phyloP scores from a whole-genome alignment of 2,113 vertebrate genomes.

The Serranochromis macrocephalus region DNA sequence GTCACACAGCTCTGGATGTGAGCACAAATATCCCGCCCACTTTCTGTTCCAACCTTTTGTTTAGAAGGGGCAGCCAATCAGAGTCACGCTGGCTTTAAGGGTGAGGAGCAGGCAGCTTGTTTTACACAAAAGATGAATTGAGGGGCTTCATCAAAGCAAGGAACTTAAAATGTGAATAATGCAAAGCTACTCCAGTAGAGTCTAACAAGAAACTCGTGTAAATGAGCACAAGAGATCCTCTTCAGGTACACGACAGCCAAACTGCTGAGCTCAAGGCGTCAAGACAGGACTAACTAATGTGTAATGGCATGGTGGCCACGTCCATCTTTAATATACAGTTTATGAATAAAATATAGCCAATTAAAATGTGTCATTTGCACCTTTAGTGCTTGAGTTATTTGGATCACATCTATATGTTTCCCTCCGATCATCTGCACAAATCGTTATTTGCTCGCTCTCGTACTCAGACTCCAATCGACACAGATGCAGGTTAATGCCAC shows the following conservation, averaged over 20 bases:
- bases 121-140: neutral
- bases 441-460: neutral
- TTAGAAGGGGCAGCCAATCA: neutral
- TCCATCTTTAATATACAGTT: neutral
- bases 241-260: neutral
- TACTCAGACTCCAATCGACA: neutral
- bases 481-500: neutral
- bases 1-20: neutral
- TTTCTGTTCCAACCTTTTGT: neutral
- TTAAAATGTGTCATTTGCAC: neutral
- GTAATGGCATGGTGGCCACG: neutral
- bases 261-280: neutral
- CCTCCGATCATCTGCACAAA: neutral
- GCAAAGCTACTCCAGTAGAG: neutral
- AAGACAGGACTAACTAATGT: neutral
- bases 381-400: neutral
- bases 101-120: neutral
- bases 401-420: neutral
- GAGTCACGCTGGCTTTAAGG: neutral
- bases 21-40: neutral
- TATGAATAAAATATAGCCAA: neutral
- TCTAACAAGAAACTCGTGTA: neutral
- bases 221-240: neutral
- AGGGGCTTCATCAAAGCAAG: neutral
- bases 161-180: neutral